Percentiles rank a stretch among this genome's conserved stretches.
Evolutionary conservation across 2,797 vertebrate genomes (phyloP).

Genomic region (Urosaurus nigricauda): DNA sequence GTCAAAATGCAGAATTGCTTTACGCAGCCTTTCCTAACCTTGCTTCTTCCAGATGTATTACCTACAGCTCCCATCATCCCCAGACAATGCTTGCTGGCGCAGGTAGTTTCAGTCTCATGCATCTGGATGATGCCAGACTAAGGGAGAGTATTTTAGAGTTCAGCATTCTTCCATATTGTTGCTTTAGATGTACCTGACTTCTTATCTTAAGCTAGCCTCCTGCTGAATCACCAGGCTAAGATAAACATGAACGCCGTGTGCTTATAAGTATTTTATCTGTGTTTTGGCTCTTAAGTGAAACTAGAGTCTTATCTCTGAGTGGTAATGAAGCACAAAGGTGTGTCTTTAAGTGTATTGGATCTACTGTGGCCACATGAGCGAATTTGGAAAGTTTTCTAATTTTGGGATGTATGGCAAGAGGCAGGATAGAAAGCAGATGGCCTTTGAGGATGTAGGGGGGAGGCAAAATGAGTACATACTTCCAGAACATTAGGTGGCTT

Average conservation of each 20-base stretch:
- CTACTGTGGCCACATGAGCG: neutral
- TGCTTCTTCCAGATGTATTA: neutral
- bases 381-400: neutral
- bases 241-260: neutral
- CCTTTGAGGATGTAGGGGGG: neutral
- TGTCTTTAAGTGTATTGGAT: neutral
- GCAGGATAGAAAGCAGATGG: neutral
- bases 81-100: neutral
- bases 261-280: neutral
- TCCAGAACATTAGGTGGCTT: conserved; percentile 25
- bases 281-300: neutral
- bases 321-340: neutral
- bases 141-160: neutral
- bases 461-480: conserved; percentile 4
- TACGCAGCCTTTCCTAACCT: neutral
- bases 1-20: neutral
- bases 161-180: neutral
- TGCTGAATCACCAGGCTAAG: neutral
- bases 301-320: neutral
- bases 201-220: neutral
- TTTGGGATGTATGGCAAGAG: neutral
- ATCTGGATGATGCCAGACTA: neutral
- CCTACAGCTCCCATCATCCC: neutral
- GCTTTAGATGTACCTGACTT: neutral
- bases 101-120: neutral